Percentiles rank a stretch among this genome's conserved stretches.
Conservation (phyloP, 2,888 invertebrate species). For the Anthoptus insignis region DNA sequence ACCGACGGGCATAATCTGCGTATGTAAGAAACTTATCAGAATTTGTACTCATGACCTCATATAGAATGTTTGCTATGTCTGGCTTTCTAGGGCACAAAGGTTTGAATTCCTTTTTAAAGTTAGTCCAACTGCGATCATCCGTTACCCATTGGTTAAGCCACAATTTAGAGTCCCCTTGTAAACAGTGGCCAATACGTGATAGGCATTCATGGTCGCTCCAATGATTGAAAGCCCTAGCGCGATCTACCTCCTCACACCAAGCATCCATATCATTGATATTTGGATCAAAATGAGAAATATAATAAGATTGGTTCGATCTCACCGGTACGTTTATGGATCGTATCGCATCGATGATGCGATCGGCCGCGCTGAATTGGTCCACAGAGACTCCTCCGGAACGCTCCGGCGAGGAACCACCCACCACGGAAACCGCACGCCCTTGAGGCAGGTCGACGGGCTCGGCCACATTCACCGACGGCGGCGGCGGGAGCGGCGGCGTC, state of each 20-base stretch:
- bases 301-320: background rate
- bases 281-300: background rate
- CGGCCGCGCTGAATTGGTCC: background rate
- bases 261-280: background rate
- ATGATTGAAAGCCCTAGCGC: background rate
- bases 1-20: slow-evolving; percentile 42
- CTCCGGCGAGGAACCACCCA: no score
- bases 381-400: no score
- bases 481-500: background rate
- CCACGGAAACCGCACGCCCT: no score
- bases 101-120: slow-evolving; percentile 43
- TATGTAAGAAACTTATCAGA: slow-evolving; percentile 40
- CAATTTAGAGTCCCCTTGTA: slow-evolving; percentile 39
- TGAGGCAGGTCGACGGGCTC: no score
- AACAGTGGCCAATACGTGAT: slow-evolving; percentile 23
- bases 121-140: slow-evolving; percentile 40
- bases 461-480: no score
- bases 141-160: slow-evolving; percentile 44
- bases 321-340: no score
- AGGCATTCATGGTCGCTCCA: slow-evolving; percentile 41
- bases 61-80: slow-evolving; percentile 39
- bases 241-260: background rate
- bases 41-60: slow-evolving; percentile 39
- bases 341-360: background rate
- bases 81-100: slow-evolving; percentile 26